These are phyloP conservation scores for Schizothorax lantsangensis DNA, from an alignment of 2,797 vertebrate species.

Conservation along the genomic window DNA sequence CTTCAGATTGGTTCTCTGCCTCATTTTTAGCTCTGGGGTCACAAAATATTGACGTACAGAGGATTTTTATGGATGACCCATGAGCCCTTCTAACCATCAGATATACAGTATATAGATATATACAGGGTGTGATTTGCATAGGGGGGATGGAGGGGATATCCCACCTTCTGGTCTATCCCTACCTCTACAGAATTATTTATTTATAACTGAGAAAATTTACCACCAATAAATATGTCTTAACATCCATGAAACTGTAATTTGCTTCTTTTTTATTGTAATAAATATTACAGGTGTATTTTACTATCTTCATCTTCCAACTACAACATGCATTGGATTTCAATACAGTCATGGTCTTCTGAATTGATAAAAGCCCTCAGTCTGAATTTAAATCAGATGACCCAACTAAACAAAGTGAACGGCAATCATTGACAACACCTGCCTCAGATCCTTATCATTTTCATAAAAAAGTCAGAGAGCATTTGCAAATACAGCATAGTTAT, in stretches of 20 bases:
- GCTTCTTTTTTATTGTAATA: background rate
- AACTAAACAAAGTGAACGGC: background rate
- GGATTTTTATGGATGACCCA: background rate
- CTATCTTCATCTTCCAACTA: background rate
- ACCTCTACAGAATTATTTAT: background rate
- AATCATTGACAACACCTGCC: background rate
- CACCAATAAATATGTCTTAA: background rate
- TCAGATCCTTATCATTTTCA: background rate
- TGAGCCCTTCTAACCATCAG: background rate
- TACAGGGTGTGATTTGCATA: background rate
- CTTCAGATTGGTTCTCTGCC: background rate
- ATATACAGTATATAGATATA: background rate
- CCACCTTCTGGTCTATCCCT: background rate
- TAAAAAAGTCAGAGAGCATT: background rate
- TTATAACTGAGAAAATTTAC: no score
- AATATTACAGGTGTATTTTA: background rate
- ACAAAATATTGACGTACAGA: background rate
- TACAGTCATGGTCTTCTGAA: background rate
- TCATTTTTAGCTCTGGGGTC: background rate
- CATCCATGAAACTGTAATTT: background rate
- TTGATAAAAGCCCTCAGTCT: background rate
- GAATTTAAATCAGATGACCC: conserved; percentile 1
- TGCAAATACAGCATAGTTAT: conserved; percentile 7
- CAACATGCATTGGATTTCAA: background rate
- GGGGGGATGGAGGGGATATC: background rate